phyloP scores from a whole-genome alignment of 2,797 vertebrate species.

The Melanotaenia maccullochi region DNA sequence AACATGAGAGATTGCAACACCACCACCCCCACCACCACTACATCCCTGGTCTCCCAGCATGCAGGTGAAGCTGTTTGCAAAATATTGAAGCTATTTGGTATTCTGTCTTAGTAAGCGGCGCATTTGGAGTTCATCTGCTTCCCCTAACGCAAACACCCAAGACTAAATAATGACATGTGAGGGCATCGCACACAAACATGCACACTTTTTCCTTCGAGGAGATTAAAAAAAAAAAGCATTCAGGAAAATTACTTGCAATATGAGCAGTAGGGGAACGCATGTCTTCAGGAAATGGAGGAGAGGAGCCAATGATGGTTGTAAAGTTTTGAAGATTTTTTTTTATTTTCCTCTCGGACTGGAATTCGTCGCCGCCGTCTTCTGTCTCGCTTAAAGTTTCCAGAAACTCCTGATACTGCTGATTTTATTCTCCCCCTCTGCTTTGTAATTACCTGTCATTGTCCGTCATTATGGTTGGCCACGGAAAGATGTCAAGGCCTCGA shows the following conservation, averaged over 20 bases:
- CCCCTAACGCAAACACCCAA: conserved; percentile 9
- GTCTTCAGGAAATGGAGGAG: not conserved
- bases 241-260: conserved; percentile 4
- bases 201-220: not conserved
- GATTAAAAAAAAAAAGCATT: conserved; percentile 5
- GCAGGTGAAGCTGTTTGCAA: conserved; percentile 98
- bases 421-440: conserved; percentile 36
- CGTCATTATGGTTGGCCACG: conserved; percentile 67
- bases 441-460: conserved; percentile 79
- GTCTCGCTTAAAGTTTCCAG: conserved; percentile 66
- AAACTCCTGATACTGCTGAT: conserved; percentile 65
- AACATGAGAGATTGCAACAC: conserved; percentile 90
- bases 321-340: not conserved
- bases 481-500: conserved; percentile 66
- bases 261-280: not conserved
- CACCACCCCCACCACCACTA: conserved; percentile 66
- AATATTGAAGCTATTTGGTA: conserved; percentile 92
- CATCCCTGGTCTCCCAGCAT: conserved; percentile 82
- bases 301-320: conserved; percentile 2
- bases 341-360: not conserved
- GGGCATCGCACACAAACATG: not conserved
- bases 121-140: conserved; percentile 75
- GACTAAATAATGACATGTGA: conserved; percentile 1
- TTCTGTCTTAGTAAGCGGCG: conserved; percentile 85
- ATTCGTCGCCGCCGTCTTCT: conserved; percentile 25